phyloP scores from a whole-genome alignment of 2,797 vertebrate species.

The Dermochelys coriacea region DNA sequence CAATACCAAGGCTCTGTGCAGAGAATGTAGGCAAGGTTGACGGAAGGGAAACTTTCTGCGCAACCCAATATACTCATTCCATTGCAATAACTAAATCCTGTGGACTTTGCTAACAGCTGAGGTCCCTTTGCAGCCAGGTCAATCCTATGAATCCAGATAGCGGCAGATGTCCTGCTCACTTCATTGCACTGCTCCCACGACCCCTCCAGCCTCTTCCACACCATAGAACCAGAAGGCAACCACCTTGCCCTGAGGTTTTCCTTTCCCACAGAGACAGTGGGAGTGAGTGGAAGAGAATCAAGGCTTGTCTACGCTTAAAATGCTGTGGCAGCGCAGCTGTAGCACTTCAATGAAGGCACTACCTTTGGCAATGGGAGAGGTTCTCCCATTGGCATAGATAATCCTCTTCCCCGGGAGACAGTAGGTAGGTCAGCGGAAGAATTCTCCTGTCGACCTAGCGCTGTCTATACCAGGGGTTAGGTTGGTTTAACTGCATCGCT shows the following conservation, averaged over 20 bases:
- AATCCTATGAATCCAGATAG: background rate
- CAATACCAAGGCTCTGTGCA: background rate
- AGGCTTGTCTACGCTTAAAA: too few relatives aligned
- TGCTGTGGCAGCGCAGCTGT: too few relatives aligned
- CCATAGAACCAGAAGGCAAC: background rate
- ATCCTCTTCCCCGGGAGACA: too few relatives aligned
- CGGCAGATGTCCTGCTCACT: background rate
- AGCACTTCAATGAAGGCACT: too few relatives aligned
- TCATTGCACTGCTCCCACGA: background rate
- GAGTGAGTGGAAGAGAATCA: background rate
- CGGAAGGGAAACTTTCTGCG: too few relatives aligned
- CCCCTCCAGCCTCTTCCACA: background rate
- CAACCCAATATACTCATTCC: background rate
- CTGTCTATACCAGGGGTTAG: too few relatives aligned
- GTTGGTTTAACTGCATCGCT: too few relatives aligned
- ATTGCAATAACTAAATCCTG: background rate
- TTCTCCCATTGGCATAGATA: too few relatives aligned
- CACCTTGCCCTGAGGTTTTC: background rate
- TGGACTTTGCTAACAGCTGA: background rate
- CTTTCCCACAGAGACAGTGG: background rate
- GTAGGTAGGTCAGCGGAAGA: too few relatives aligned
- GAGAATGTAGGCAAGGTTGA: too few relatives aligned
- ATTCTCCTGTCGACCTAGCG: too few relatives aligned
- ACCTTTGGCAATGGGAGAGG: too few relatives aligned
- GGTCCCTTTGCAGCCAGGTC: background rate